Percentiles rank a stretch among this genome's conserved stretches.
phyloP scores from a whole-genome alignment of 2,797 vertebrate species.

The Acomys russatus region DNA sequence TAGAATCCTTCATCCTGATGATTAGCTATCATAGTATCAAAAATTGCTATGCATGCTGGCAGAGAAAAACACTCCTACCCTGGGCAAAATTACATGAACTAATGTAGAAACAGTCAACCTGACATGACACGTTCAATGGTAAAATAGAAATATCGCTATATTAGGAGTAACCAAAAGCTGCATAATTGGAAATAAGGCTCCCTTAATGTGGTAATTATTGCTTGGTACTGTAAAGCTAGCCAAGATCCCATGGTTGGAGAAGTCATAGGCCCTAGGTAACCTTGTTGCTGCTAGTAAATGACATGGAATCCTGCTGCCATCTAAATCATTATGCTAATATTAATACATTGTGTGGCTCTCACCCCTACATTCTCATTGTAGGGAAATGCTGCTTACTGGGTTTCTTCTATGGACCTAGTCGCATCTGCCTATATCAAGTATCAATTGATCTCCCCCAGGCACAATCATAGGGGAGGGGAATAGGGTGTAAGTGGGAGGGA shows the following conservation, averaged over 20 bases:
- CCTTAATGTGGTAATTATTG: background rate
- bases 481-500: too few species aligned
- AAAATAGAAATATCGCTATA: background rate
- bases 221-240: background rate
- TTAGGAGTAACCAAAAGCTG: background rate
- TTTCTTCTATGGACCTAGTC: background rate
- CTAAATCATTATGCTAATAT: background rate
- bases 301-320: background rate
- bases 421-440: too few species aligned
- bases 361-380: background rate
- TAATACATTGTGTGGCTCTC: background rate
- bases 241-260: background rate
- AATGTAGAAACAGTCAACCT: background rate
- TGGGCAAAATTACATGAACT: background rate
- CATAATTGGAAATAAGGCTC: background rate
- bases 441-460: too few species aligned
- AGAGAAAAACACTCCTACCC: background rate
- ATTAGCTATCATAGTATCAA: background rate
- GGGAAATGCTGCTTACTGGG: too few species aligned
- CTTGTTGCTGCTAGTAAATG: too few species aligned
- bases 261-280: background rate
- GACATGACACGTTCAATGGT: background rate
- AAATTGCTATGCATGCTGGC: background rate
- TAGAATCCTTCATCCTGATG: background rate
- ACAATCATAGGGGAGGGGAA: too few species aligned